Base-by-base conservation (phyloP, 2,888 invertebrate genomes). In the Troides oblongomaculatus region DNA sequence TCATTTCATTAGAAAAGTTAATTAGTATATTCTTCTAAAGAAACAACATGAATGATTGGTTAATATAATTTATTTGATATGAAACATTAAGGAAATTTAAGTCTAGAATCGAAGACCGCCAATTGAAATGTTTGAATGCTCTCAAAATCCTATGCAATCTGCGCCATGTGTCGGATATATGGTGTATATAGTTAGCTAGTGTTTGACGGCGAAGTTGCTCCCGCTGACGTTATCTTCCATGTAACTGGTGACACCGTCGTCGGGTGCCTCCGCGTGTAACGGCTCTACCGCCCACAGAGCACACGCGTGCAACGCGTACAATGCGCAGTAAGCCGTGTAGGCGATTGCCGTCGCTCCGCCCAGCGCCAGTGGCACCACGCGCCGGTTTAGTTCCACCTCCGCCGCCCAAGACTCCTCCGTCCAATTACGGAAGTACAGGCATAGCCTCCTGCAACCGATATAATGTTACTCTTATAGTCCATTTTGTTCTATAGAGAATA, bases 251-350 rank as follows among this genome's bases (percentile, higher is more conserved):
- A 85, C 53, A 53, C 53, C 70, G 43, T 72, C 73, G 18, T 78
- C 79, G 17, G 82, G 82, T 4, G 76, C 78, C 0, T 81, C 80
- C 1, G 72, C 14, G 72, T 82, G 79, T 2, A 89, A 79, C 14
- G 92, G 91, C 75, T 88, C 88, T 1, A 88, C 75, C 62, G 88
- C 74, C 92, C 92, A 92, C 67, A 84, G 74, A 1, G 84, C 79
- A 0, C 81, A 69, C 8, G 82, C 77, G 78, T 87, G 77, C 17
- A 78, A 30, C 0, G 77, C 77, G 77, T 77, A 83, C 56, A 88
- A 77, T 0, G 68, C 74, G 74, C 76, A 82, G 84, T 88, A 88
- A 10, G 81, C 43, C 0, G 75, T 66, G 86, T 90, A 90, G 60
- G 87, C 76, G 18, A 80, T 21, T 0, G 76, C 85, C 2, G 88